These are phyloP conservation scores for Daubentonia madagascariensis DNA, from an alignment of 2,113 vertebrate genomes.

Conservation along the genomic window DNA sequence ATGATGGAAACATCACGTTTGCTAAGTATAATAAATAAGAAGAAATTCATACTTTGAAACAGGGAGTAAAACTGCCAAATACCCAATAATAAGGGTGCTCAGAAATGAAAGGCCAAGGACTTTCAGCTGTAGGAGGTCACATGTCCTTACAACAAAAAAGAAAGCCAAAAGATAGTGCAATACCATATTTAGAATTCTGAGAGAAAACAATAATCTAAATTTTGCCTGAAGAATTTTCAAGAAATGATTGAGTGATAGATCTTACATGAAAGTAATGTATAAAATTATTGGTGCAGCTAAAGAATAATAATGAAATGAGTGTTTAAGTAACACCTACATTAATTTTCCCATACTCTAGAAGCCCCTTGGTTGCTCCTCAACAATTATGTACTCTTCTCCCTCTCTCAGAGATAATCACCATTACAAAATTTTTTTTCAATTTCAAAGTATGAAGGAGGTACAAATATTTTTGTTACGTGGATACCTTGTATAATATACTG, in stretches of 20 bases:
- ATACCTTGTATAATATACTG: too few relatives aligned
- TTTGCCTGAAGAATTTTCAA: not conserved
- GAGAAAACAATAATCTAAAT: not conserved
- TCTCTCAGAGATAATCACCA: not conserved
- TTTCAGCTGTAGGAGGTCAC: not conserved
- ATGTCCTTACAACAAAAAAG: not conserved
- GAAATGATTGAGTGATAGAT: not conserved
- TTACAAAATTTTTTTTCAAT: not conserved
- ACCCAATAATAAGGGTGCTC: not conserved
- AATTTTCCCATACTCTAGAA: not conserved
- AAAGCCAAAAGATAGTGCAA: not conserved
- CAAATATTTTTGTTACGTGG: too few relatives aligned
- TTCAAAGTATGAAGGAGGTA: too few relatives aligned
- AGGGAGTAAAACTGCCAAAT: not conserved
- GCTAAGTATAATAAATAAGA: not conserved
- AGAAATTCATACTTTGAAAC: not conserved
- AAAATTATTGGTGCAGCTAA: not conserved
- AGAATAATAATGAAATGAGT: not conserved
- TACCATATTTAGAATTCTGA: not conserved
- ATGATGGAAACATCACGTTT: not conserved
- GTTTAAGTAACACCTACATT: not conserved
- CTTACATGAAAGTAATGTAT: not conserved
- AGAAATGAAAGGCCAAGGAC: not conserved
- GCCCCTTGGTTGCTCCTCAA: not conserved
- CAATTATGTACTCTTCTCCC: not conserved